Base-by-base conservation (phyloP, 2,888 invertebrate genomes). In the Epirrhoe alternata region DNA sequence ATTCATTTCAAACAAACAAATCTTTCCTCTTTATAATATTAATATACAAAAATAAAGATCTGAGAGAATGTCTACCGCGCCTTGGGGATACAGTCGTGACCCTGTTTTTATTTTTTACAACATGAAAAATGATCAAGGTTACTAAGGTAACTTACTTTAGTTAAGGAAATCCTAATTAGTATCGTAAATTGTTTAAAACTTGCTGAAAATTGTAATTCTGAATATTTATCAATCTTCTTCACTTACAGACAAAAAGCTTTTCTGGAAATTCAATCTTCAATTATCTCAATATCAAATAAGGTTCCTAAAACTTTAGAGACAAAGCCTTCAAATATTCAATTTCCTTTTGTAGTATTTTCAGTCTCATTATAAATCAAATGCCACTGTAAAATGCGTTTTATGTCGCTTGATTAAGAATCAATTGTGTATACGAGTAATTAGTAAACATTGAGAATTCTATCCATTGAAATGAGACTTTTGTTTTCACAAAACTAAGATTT, bases 291-390 rank as follows among this genome's bases (percentile, higher is more conserved):
- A 55, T 64, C 38, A 10, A 59, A 45, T 60, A 63, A 66, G 30
- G 56, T 38, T 58, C n/a, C 59, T 51, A 8, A 51, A 68, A 67
- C 52, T 68, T 59, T 59, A 10, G 30, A 50, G 12, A 12, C 30
- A 30, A 53, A n/a, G 35, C 61, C 49, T 62, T 61, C 33, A 56
- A 59, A 61, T 54, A 61, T 53, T 61, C 17, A 61, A 59, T 65
- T 62, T 62, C 52, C 52, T 64, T 64, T 64, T 10, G 5, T 33
- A 33, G 24, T 6, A 31, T 1, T 0, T 10, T 12, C 30, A 30
- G 30, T n/a, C 0, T 56, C 45, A 45, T 45, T 24, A n/a, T 14
- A 6, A 35, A 33, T 14, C 4, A 6, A 53, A 2, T 16, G 1
- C 14, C 31, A n/a, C 12, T 16, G 33, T 8, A 31, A 45, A 56